These are phyloP conservation scores for Rhinolophus sinicus DNA, from an alignment of 2,113 vertebrate genomes.

Conservation along the genomic window DNA sequence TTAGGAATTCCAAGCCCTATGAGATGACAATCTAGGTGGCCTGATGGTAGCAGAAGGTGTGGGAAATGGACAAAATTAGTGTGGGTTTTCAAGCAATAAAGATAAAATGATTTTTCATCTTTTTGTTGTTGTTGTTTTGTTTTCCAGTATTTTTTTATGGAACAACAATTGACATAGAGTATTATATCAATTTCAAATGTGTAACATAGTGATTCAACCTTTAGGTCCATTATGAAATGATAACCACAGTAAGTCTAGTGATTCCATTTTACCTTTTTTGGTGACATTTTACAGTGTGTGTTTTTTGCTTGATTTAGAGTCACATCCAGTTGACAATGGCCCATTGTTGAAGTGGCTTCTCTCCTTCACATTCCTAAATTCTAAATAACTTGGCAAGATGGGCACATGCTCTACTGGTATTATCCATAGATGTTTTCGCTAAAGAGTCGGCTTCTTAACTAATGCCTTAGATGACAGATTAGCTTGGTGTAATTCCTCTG, in stretches of 20 bases:
- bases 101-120: no score
- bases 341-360: background rate
- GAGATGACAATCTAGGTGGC: background rate
- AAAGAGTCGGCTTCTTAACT: slow-evolving; percentile 33
- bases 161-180: background rate
- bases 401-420: background rate
- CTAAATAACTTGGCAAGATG: slow-evolving; percentile 11
- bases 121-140: background rate
- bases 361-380: slow-evolving; percentile 18
- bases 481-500: background rate
- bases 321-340: background rate
- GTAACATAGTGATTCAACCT: background rate
- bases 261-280: background rate
- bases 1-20: background rate
- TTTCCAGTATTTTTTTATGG: background rate
- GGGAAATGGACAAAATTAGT: background rate
- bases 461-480: slow-evolving; percentile 33
- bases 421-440: background rate
- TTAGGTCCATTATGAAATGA: background rate
- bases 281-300: background rate
- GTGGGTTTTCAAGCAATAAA: background rate
- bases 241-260: background rate
- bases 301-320: background rate
- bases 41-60: background rate
- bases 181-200: background rate